Evolutionary conservation across 1,140 invertebrate genomes (phyloP), one percentile per base, ranked within the genome.

Genomic region (Micrasema minimum): DNA sequence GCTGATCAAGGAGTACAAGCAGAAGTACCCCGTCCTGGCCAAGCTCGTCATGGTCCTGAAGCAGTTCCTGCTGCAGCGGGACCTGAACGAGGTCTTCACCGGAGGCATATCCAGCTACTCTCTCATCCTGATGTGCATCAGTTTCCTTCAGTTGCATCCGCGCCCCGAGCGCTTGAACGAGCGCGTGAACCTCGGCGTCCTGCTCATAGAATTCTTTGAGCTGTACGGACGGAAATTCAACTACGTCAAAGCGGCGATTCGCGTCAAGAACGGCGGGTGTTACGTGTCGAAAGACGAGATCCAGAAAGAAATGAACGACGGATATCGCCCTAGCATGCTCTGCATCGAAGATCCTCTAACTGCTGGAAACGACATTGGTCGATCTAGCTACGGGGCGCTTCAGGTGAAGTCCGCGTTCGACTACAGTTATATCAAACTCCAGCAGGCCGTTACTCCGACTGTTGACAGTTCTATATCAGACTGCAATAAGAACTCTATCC

Each of bases 81-180:
- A 98, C 87, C 89, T 99, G 76, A 99, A 99, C 85, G 97, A 99
- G 90, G 97, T 99, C 51, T 99, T 98, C 85, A 98, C 96, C 57
- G 97, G 98, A 75, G 98, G 98, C 80, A 98, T 99, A 77, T 97
- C 96, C 74, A 99, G 97, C 41, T 99, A 99, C 84, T 96, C 96
- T 80, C 90, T 99, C 74, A 98, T 99, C 81, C 90, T 99, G 65
- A 96, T 99, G 93, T 96, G 95, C 78, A 96, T 99, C 82, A 97
- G 95, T 86, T 99, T 99, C 85, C 87, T 99, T 70, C 96, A 98
- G 88, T 77, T 88, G 75, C 87, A 88, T 78, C 86, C 84, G 53
- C 80, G 86, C 9, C 87, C 82, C 0, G 83, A 85, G 76, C 85
- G 86, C 46, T 82, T 88, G 67, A 85, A 83, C 74, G 81, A 86